These are phyloP conservation scores for Sinhomidia bicolor DNA, from an alignment of 2,888 invertebrate genomes.

Conservation along the genomic window DNA sequence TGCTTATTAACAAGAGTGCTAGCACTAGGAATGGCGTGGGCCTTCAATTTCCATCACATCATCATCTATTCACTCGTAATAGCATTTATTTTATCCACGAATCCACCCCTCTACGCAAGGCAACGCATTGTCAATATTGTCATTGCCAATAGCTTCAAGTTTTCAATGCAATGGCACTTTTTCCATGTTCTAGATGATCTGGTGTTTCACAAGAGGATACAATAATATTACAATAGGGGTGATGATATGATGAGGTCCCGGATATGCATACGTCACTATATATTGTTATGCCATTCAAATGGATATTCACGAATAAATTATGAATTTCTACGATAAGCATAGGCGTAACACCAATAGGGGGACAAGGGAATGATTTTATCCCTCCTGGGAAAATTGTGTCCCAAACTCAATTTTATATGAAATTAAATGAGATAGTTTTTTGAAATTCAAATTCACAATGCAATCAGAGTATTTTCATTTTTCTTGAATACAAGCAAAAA, in stretches of 20 bases:
- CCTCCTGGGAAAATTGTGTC: no score
- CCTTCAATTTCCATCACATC: neutral
- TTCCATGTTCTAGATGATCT: neutral
- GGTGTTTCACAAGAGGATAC: no score
- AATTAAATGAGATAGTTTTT: no score
- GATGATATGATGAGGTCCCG: neutral
- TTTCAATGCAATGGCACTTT: neutral
- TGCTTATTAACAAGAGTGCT: conserved; percentile 15
- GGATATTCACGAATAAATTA: neutral
- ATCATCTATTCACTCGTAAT: neutral
- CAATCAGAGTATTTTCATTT: no score
- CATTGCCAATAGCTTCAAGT: conserved; percentile 9
- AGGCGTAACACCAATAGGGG: no score
- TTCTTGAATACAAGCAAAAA: no score
- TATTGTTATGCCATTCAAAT: no score
- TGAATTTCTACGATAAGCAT: neutral
- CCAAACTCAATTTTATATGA: no score
- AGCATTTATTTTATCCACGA: no score
- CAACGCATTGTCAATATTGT: conserved; percentile 17
- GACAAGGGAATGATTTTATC: no score
- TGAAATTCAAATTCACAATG: no score
- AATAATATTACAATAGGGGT: no score
- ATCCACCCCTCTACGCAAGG: neutral
- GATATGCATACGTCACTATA: neutral
- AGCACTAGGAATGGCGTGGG: neutral